These are phyloP conservation scores for Lepetodrilus schrolli DNA, from an alignment of 2,888 invertebrate genomes.

Conservation along the genomic window DNA sequence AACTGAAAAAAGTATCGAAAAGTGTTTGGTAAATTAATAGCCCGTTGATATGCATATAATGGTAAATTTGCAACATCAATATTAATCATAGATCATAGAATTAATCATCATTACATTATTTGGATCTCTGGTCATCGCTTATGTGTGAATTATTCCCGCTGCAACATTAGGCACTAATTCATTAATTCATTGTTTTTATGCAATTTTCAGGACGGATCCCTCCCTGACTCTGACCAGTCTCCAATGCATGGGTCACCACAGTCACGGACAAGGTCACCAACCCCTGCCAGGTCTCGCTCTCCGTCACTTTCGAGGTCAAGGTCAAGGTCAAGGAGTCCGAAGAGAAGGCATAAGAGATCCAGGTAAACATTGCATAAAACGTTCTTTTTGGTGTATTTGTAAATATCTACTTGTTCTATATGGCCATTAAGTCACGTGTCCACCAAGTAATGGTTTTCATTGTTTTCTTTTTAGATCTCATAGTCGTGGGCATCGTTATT, in stretches of 20 bases:
- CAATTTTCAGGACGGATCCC: constrained; percentile 30
- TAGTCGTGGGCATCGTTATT: constrained; percentile 38
- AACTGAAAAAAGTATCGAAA: too few relatives aligned
- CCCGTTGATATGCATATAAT: too few relatives aligned
- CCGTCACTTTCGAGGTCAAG: constrained; percentile 50
- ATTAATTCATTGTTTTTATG: too few relatives aligned
- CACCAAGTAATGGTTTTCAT: background rate
- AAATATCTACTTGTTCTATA: background rate
- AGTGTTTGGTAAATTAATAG: too few relatives aligned
- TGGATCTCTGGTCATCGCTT: too few relatives aligned
- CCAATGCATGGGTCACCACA: constrained; percentile 21
- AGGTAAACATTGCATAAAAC: constrained; percentile 31
- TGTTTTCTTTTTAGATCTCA: constrained; percentile 43
- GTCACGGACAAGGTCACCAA: constrained; percentile 36
- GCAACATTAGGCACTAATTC: too few relatives aligned
- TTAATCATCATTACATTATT: too few relatives aligned
- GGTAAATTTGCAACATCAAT: too few relatives aligned
- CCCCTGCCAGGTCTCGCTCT: constrained; percentile 47
- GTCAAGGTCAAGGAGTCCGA: constrained; percentile 47
- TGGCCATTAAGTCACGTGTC: background rate
- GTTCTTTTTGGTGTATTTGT: background rate
- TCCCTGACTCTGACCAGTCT: background rate
- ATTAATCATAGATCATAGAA: too few relatives aligned
- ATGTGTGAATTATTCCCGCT: too few relatives aligned
- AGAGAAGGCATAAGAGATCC: constrained; percentile 42